These are phyloP conservation scores for Fragum whitleyi DNA, from an alignment of 2,888 invertebrate species.

Conservation along the genomic window DNA sequence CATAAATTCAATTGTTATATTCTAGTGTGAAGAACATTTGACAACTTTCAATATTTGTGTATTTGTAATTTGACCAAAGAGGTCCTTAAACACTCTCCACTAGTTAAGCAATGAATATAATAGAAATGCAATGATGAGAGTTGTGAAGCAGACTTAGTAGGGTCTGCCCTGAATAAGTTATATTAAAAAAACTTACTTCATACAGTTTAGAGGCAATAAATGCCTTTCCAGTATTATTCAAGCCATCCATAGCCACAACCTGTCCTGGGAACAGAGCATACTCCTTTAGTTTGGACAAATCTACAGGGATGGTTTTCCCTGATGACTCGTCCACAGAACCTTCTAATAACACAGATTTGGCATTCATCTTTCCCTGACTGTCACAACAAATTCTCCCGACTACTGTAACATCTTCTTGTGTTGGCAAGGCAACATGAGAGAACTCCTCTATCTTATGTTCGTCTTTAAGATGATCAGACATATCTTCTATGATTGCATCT, in stretches of 20 bases:
- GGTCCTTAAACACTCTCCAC: no score
- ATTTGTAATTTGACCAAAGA: no score
- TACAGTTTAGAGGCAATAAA: slow-evolving; percentile 90
- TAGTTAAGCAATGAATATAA: no score
- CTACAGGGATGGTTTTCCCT: slow-evolving; percentile 85
- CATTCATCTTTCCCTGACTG: slow-evolving; percentile 90
- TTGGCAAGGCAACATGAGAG: slow-evolving; percentile 81
- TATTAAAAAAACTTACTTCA: slow-evolving; percentile 80
- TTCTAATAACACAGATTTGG: slow-evolving; percentile 90
- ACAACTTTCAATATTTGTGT: no score
- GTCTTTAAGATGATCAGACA: slow-evolving; percentile 84
- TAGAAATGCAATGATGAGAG: no score
- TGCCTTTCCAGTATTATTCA: slow-evolving; percentile 90
- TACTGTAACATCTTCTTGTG: slow-evolving; percentile 86
- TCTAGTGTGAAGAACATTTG: no score
- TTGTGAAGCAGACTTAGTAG: no score
- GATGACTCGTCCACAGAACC: slow-evolving; percentile 86
- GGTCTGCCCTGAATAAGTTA: no score
- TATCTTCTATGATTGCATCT: slow-evolving; percentile 85
- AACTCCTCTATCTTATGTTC: slow-evolving; percentile 82
- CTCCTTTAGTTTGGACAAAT: slow-evolving; percentile 87
- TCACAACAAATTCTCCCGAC: slow-evolving; percentile 92
- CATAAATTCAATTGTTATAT: no score
- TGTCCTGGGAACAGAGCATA: slow-evolving; percentile 93
- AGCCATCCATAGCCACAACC: slow-evolving; percentile 90